Evolutionary conservation across 2,113 vertebrate species (phyloP).

Genomic region (Epinephelus cyanopodus): DNA sequence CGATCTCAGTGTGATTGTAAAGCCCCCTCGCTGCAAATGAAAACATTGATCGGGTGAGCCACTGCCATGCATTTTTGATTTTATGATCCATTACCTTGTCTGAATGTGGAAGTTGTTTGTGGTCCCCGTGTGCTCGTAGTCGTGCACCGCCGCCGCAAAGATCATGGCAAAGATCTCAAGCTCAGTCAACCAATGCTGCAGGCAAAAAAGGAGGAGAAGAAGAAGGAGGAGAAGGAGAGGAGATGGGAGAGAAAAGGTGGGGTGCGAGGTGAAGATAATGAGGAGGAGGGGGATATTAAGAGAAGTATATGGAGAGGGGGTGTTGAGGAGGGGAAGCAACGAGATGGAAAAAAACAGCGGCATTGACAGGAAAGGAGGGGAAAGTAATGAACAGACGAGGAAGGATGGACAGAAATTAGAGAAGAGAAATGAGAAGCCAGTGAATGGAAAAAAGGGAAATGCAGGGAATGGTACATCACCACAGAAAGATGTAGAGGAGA

Average conservation of each 20-base stretch:
- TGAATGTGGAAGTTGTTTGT: slow-evolving; percentile 99
- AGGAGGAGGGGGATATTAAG: slow-evolving; percentile 14
- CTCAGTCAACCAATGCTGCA: slow-evolving; percentile 98
- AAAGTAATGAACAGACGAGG: slow-evolving; percentile 48
- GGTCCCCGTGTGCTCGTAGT: slow-evolving; percentile 98
- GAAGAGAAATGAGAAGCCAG: slow-evolving; percentile 60
- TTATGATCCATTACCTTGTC: slow-evolving; percentile 87
- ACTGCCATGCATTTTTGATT: slow-evolving; percentile 70
- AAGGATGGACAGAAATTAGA: slow-evolving; percentile 57
- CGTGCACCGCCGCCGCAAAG: slow-evolving; percentile 97
- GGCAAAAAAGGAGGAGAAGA: background rate
- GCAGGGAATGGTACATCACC: slow-evolving; percentile 35
- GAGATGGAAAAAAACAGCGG: slow-evolving; percentile 47
- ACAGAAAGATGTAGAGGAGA: slow-evolving; percentile 35
- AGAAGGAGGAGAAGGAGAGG: no score
- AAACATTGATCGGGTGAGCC: slow-evolving; percentile 71
- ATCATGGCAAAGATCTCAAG: slow-evolving; percentile 98
- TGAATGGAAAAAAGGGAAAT: slow-evolving; percentile 44
- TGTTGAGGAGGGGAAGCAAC: slow-evolving; percentile 20
- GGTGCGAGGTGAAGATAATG: background rate
- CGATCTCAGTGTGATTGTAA: slow-evolving; percentile 43
- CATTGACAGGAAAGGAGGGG: slow-evolving; percentile 8
- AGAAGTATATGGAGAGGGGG: slow-evolving; percentile 1
- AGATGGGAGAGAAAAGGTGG: no score
- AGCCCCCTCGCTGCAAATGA: slow-evolving; percentile 64